Evolutionary conservation across 2,113 vertebrate genomes (phyloP), one percentile per base, ranked within the genome.

Genomic region (Origma solitaria): DNA sequence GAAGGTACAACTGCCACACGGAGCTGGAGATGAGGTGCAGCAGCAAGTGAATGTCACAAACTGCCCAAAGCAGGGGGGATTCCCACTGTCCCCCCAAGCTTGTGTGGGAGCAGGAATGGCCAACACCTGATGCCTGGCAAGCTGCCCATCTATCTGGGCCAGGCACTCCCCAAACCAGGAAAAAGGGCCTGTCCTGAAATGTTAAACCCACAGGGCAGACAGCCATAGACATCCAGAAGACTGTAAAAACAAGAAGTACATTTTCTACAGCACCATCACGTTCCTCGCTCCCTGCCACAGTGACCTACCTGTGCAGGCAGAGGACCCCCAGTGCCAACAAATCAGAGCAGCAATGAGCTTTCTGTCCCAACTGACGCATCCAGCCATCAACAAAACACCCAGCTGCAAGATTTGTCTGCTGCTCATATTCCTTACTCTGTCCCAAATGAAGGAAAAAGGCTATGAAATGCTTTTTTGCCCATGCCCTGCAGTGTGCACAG

Each of bases 181-280:
- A 27, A 65, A 28, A 60, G 7, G 2, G 6, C 11, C 6, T 50
- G 20, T 28, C 44, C 62, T 49, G 24, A 71, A 57, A 4, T 12
- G 23, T 42, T 68, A 19, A 13, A 76, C 8, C 4, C 10, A 16
- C 37, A 49, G 40, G 7, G 24, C 82, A 69, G 20, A 10, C 49
- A 37, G 24, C 9, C 53, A 40, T 0, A 45, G 28, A 35, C 14
- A 17, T 14, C 49, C 49, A 53, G 22, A 50, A 35, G 15, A 49
- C 15, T 5, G 0, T 9, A 53, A 7, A 37, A 54, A 22, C 13
- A 44, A 40, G 9, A 53, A 27, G 11, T 15, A 1, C 3, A 0
- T 42, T 57, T 73, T 8, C 71, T 58, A 65, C 31, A 80, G 28
- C 53, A 60, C 21, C 24, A 62, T 18, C 44, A 22, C 1, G 2